Evolutionary conservation across 2,888 invertebrate genomes (phyloP), one percentile per base, ranked within the genome.

Genomic region (Pseudococcus longispinus): DNA sequence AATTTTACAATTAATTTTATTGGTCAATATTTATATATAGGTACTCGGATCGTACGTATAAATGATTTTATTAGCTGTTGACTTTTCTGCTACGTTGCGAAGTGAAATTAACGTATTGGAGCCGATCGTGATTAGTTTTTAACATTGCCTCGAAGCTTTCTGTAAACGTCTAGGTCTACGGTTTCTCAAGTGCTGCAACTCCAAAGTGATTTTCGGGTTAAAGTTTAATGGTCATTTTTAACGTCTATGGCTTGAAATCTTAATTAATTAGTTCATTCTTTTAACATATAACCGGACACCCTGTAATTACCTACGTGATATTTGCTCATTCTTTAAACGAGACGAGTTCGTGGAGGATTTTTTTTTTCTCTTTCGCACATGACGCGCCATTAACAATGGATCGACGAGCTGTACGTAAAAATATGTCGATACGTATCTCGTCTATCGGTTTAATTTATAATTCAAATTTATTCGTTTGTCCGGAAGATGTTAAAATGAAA

Each of bases 201-300:
- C n/a, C 51, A n/a, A 51, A 70, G 70, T 70, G 70, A 29, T 70
- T 70, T 70, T n/a, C 29, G 15, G 70, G 70, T 70, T 70, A 70
- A 70, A 70, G 70, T 70, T 70, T 23, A 70, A 70, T 29, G 70
- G 1, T 70, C 26, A 29, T 9, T 70, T 26, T 70, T 70, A 70
- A 70, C 70, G 70, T 5, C 26, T 29, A 15, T 11, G 15, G 15
- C 70, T 70, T 70, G 2, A 70, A 70, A 70, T 70, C 70, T 70
- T 70, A 70, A 70, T 70, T 70, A 70, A 70, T 70, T 70, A 70
- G 70, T 18, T 3, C 15, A 11, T 70, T 51, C n/a, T 13, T 46
- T 4, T n/a, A n/a, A n/a, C n/a, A 18, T 51, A n/a, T 15, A 51
- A 51, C n/a, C n/a, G 51, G 51, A 51, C n/a, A 51, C 51, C n/a